phyloP scores from a whole-genome alignment of 2,888 invertebrate species.

The Tenthredo livida region DNA sequence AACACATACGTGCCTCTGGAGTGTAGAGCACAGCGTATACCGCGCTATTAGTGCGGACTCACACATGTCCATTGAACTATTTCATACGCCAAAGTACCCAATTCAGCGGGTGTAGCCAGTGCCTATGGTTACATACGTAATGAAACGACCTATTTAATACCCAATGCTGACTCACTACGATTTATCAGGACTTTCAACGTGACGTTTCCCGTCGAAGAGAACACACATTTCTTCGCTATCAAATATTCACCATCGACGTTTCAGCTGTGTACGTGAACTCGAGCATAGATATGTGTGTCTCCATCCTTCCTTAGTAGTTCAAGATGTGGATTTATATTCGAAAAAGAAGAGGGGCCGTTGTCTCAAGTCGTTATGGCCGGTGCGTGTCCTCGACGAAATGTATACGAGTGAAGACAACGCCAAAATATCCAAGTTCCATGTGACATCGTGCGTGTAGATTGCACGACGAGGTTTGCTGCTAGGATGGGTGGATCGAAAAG shows the following conservation, averaged over 20 bases:
- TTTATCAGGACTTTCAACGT: constrained; percentile 24
- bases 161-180: constrained; percentile 37
- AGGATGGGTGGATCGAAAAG: constrained; percentile 22
- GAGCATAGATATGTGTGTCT: neutral
- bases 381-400: constrained; percentile 39
- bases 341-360: constrained; percentile 17
- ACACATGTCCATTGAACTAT: constrained; percentile 12
- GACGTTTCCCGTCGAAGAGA: constrained; percentile 1
- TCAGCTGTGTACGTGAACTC: neutral
- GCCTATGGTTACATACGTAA: constrained; percentile 17
- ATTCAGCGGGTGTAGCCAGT: neutral
- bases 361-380: constrained; percentile 36
- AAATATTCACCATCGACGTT: constrained; percentile 42
- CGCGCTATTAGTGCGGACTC: constrained; percentile 27
- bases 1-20: constrained; percentile 19
- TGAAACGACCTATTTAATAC: constrained; percentile 14
- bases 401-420: constrained; percentile 31
- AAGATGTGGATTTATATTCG: constrained; percentile 40
- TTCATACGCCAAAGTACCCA: constrained; percentile 23
- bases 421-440: constrained; percentile 48
- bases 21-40: neutral
- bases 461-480: constrained; percentile 38
- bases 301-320: neutral
- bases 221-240: constrained; percentile 6
- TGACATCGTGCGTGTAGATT: constrained; percentile 50